phyloP scores from a whole-genome alignment of 2,113 vertebrate species.

The Cyprinodon tularosa region DNA sequence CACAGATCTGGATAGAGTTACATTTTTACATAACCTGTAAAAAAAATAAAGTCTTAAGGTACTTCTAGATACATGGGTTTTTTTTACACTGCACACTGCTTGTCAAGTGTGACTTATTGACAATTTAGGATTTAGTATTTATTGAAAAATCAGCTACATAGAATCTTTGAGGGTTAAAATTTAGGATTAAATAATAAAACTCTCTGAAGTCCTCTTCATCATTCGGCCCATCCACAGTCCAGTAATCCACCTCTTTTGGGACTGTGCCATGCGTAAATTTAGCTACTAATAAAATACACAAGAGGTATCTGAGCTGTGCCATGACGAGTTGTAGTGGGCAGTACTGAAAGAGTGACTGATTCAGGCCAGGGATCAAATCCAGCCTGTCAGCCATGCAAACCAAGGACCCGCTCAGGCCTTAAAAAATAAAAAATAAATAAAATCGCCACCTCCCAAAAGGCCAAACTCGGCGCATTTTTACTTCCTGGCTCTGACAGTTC shows the following conservation, averaged over 20 bases:
- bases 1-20: not conserved
- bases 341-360: slow-evolving; percentile 73
- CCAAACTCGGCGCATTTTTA: slow-evolving; percentile 45
- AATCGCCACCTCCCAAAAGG: slow-evolving; percentile 75
- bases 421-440: slow-evolving; percentile 40
- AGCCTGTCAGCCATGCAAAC: slow-evolving; percentile 67
- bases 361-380: slow-evolving; percentile 77
- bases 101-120: not conserved
- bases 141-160: not conserved
- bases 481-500: slow-evolving; percentile 64
- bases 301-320: slow-evolving; percentile 46
- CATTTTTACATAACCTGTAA: not conserved
- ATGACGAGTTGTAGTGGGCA: slow-evolving; percentile 27
- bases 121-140: not conserved
- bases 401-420: slow-evolving; percentile 62
- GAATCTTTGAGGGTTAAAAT: slow-evolving; percentile 2
- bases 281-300: slow-evolving; percentile 57
- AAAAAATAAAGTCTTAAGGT: not conserved
- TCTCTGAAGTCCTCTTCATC: not conserved
- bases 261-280: slow-evolving; percentile 61
- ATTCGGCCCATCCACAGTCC: not conserved
- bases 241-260: slow-evolving; percentile 23
- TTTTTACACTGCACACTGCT: not conserved
- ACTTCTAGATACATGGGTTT: not conserved
- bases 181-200: not conserved